These are phyloP conservation scores for Nyleta sp. DNA, from an alignment of 2,888 invertebrate species.

Conservation along the genomic window DNA sequence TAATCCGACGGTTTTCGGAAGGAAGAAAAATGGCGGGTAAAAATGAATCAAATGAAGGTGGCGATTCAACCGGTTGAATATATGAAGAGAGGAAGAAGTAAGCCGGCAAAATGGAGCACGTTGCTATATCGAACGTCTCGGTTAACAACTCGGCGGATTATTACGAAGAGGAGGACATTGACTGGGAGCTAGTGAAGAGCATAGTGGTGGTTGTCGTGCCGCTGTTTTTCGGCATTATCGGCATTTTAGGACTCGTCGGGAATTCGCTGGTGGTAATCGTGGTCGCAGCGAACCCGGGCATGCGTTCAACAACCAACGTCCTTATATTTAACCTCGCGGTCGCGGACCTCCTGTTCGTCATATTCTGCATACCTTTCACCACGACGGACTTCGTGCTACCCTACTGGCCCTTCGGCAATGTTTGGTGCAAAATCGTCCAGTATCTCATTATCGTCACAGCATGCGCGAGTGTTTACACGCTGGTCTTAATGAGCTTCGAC, in stretches of 20 bases:
- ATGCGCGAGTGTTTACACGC: conserved; percentile 96
- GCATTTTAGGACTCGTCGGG: conserved; percentile 93
- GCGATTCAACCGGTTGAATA: conserved; percentile 10
- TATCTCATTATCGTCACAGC: conserved; percentile 96
- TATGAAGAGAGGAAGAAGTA: conserved; percentile 23
- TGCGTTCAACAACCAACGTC: conserved; percentile 96
- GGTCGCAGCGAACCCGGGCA: conserved; percentile 93
- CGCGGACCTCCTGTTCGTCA: conserved; percentile 95
- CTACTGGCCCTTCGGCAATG: conserved; percentile 95
- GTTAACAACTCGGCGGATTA: conserved; percentile 29
- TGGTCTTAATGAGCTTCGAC: conserved; percentile 97
- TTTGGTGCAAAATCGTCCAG: conserved; percentile 95
- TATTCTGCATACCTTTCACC: conserved; percentile 97
- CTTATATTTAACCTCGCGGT: conserved; percentile 95
- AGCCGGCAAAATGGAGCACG: conserved; percentile 36
- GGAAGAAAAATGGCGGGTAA: not conserved
- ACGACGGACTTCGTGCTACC: conserved; percentile 94
- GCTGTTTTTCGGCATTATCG: conserved; percentile 93
- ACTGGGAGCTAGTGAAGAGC: conserved; percentile 82
- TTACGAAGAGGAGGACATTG: conserved; percentile 69
- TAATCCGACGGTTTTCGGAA: conserved; percentile 10
- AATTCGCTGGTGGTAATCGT: conserved; percentile 95
- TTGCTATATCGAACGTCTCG: conserved; percentile 39
- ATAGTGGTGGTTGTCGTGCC: conserved; percentile 90
- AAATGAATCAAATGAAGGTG: conserved; percentile 1